Conservation (phyloP, 2,888 invertebrate genomes). For the Dermolepida albohirtum region DNA sequence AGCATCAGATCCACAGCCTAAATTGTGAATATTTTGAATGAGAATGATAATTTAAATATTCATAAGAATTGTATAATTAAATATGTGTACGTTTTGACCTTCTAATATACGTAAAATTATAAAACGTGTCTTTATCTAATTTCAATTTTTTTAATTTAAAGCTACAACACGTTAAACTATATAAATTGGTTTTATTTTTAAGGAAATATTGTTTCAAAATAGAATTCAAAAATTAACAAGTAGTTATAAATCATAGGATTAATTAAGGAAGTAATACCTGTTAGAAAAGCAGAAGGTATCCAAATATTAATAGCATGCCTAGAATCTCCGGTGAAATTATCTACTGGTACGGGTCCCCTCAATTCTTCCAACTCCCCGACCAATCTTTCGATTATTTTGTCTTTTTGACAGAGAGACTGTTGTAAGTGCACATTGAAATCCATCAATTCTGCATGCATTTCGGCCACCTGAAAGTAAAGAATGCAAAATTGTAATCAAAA, state of each 20-base stretch:
- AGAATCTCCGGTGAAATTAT: slow-evolving; percentile 63
- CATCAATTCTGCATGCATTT: slow-evolving; percentile 95
- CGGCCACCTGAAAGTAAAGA: slow-evolving; percentile 76
- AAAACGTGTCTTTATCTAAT: too few species aligned
- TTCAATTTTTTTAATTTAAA: too few species aligned
- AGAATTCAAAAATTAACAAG: too few species aligned
- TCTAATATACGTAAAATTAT: too few species aligned
- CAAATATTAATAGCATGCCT: slow-evolving; percentile 80
- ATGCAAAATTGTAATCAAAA: too few species aligned
- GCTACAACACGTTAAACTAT: too few species aligned
- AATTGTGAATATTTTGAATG: slow-evolving; percentile 39
- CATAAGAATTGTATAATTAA: too few species aligned
- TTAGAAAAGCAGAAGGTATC: slow-evolving; percentile 89
- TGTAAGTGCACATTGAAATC: slow-evolving; percentile 90
- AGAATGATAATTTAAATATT: neutral
- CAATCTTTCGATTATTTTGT: slow-evolving; percentile 70
- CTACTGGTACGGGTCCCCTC: slow-evolving; percentile 72
- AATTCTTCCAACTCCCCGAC: slow-evolving; percentile 75
- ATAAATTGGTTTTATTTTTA: too few species aligned
- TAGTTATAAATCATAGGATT: too few species aligned
- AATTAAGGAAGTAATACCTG: slow-evolving; percentile 63
- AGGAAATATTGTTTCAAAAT: too few species aligned
- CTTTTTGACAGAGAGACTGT: slow-evolving; percentile 75
- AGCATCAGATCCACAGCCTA: slow-evolving; percentile 75
- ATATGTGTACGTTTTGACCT: too few species aligned